Evolutionary conservation across 2,113 vertebrate species (phyloP).

Genomic region (Centropristis striata): DNA sequence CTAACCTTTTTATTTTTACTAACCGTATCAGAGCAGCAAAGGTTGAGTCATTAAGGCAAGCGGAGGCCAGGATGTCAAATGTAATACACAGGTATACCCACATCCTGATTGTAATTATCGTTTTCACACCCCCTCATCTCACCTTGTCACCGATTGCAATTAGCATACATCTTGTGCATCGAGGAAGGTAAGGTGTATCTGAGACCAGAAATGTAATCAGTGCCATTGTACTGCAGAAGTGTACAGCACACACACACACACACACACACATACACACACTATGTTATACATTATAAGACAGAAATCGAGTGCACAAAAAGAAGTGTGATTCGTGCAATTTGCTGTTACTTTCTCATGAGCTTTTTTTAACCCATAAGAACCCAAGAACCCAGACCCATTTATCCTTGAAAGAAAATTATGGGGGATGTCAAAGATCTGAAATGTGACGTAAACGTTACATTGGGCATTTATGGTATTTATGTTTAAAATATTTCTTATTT

Average conservation of each 20-base stretch:
- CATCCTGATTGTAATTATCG: conserved; percentile 58
- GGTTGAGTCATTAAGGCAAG: conserved; percentile 4
- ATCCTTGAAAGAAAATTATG: too few species aligned
- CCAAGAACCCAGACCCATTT: too few species aligned
- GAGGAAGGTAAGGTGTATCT: not conserved
- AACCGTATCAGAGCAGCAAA: not conserved
- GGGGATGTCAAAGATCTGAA: too few species aligned
- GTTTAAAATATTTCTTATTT: too few species aligned
- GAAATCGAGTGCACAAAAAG: too few species aligned
- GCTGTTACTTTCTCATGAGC: not conserved
- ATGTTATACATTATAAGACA: not conserved
- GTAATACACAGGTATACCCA: conserved; percentile 7
- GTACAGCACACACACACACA: not conserved
- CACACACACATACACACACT: not conserved
- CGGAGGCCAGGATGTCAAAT: not conserved
- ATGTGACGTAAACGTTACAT: too few species aligned
- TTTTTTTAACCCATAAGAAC: too few species aligned
- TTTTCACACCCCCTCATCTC: conserved; percentile 19
- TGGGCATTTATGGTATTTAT: too few species aligned
- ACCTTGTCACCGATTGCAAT: conserved; percentile 42
- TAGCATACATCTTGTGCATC: conserved; percentile 40
- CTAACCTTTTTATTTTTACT: not conserved
- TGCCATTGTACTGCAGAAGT: not conserved
- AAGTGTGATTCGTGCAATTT: not conserved
- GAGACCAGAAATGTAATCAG: conserved; percentile 10